Evolutionary conservation across 2,113 vertebrate species (phyloP), one percentile per base, ranked within the genome.

Genomic region (Callopanchax toddi): DNA sequence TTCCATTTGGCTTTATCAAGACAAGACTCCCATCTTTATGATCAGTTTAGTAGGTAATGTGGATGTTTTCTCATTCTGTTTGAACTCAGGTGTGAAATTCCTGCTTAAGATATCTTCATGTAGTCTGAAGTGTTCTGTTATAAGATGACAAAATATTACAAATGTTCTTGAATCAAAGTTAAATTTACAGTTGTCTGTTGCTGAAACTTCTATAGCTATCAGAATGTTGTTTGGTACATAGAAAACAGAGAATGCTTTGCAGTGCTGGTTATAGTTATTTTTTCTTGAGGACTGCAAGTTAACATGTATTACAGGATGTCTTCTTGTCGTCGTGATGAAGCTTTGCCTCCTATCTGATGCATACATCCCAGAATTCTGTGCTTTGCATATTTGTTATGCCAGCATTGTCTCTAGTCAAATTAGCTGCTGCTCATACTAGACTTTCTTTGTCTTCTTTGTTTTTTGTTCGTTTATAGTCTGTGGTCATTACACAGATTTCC

Each of bases 401-500:
- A 45, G 34, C 71, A 50, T 13, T 25, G 43, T 34, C 25, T 74
- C 60, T 55, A 54, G 10, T 23, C 36, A 49, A 45, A 64, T 64
- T 37, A n/a, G 15, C 39, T 1, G 48, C 10, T 15, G 29, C 6
- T 62, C 13, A 4, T 39, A 50, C 40, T 59, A 60, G 60, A 59
- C 48, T 39, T 42, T 25, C 32, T 76, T 72, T 69, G 61, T 74
- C 17, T 59, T 40, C 34, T 58, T 48, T 6, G 2, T 23, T 59
- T 34, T 64, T 32, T 32, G 10, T 3, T 48, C 48, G 4, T 17
- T 17, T 55, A n/a, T n/a, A n/a, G 12, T 77, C 45, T 67, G 45
- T 50, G 61, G 50, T 74, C 60, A 67, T 82, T 82, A 76, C 52
- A 55, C 21, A 45, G 59, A 82, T 78, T 69, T 78, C 18, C 11